A percentile compares a stretch with the other conserved stretches of the same genome.
Conservation (phyloP, 2,797 vertebrate genomes). For the Melanotaenia maccullochi region DNA sequence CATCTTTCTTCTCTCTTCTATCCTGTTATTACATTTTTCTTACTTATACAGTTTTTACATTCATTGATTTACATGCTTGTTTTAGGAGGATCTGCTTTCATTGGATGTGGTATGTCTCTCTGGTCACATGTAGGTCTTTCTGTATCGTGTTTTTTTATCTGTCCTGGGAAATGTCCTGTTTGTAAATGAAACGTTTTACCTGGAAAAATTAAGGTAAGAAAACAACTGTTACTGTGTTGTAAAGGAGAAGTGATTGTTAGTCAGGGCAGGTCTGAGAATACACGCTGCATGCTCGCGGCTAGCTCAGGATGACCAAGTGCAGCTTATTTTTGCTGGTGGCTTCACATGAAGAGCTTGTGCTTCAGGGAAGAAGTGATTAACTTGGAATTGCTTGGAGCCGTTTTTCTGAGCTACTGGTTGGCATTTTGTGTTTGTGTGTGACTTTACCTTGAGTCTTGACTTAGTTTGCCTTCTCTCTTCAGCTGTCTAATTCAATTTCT, state of each 20-base stretch:
- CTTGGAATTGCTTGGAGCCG: conserved; percentile 30
- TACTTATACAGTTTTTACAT: no score
- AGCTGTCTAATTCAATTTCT: conserved; percentile 7
- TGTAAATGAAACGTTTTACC: no score
- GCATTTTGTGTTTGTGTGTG: conserved; percentile 38
- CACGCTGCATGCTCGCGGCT: conserved; percentile 20
- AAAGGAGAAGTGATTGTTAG: conserved; percentile 54
- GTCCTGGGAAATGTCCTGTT: no score
- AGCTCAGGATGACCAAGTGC: conserved; percentile 35
- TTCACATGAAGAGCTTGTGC: conserved; percentile 30
- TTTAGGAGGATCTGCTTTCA: no score
- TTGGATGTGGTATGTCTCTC: no score
- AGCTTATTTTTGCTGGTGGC: conserved; percentile 40
- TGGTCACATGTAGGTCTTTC: no score
- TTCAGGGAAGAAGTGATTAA: conserved; percentile 45
- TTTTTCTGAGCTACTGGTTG: conserved; percentile 29
- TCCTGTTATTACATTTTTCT: no score
- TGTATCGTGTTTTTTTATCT: no score
- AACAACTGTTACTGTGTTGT: conserved; percentile 13
- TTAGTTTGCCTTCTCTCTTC: conserved; percentile 30
- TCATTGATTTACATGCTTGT: no score
- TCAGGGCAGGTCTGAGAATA: conserved; percentile 50
- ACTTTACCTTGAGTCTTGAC: conserved; percentile 13
- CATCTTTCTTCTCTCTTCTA: no score
- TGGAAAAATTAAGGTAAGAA: no score